A percentile compares a stretch with the other conserved stretches of the same genome.
phyloP scores from a whole-genome alignment of 1,140 invertebrate species.

The Matsumurasca onukii region DNA sequence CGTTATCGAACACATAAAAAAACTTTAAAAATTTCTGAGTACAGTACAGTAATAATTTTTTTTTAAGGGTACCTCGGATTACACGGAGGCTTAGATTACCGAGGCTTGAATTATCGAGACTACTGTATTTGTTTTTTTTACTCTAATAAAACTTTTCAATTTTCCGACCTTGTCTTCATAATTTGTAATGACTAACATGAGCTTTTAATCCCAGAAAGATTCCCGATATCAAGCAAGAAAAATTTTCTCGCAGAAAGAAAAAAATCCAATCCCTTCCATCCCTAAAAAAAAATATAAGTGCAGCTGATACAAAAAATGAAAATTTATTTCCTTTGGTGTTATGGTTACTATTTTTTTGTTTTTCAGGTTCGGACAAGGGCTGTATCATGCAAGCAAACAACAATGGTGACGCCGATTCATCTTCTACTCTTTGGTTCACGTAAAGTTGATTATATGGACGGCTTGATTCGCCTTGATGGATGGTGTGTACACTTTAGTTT shows the following conservation, averaged over 20 bases:
- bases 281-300: neutral
- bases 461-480: conserved; percentile 77
- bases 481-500: conserved; percentile 54
- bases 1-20: no score
- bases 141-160: no score
- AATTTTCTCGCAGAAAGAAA: neutral
- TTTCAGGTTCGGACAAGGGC: conserved; percentile 84
- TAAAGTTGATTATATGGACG: conserved; percentile 70
- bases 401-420: conserved; percentile 94
- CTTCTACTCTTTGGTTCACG: conserved; percentile 87
- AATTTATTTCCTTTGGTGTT: conserved; percentile 2
- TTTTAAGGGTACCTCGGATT: no score
- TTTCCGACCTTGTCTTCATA: no score
- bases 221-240: no score
- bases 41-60: no score
- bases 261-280: neutral
- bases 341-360: conserved; percentile 4
- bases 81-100: no score
- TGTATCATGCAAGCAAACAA: conserved; percentile 97
- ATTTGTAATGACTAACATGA: no score
- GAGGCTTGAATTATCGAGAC: no score
- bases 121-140: no score
- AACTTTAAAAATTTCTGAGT: no score
- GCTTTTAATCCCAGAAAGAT: no score
- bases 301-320: neutral